Evolutionary conservation across 2,113 vertebrate genomes (phyloP).

Genomic region (Anoplopoma fimbria): DNA sequence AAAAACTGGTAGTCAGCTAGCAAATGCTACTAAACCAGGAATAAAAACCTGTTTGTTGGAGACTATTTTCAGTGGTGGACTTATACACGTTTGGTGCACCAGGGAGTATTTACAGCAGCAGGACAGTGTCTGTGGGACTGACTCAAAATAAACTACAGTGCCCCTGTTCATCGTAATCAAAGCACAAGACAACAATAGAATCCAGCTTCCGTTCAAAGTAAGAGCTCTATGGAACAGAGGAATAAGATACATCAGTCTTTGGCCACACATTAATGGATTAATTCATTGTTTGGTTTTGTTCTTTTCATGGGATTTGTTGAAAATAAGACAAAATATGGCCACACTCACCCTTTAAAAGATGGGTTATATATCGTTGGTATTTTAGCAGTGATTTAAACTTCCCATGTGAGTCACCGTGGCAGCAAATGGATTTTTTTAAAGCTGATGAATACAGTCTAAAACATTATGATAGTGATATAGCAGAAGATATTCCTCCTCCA

Average conservation of each 20-base stretch:
- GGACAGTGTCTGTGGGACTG: slow-evolving; percentile 9
- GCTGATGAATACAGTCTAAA: background rate
- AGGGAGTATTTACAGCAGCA: slow-evolving; percentile 11
- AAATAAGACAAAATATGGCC: slow-evolving; percentile 1
- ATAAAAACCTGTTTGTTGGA: background rate
- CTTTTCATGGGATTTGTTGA: background rate
- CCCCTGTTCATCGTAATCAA: slow-evolving; percentile 10
- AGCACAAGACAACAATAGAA: background rate
- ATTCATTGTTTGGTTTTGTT: background rate
- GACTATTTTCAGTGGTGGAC: background rate
- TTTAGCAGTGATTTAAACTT: background rate
- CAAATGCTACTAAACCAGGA: background rate
- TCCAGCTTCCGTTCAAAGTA: background rate
- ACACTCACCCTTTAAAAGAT: background rate
- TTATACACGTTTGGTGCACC: background rate
- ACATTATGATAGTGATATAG: background rate
- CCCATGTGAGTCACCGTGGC: background rate
- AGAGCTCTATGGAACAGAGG: background rate
- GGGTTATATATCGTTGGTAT: background rate
- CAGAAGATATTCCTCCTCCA: background rate
- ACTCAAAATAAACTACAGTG: slow-evolving; percentile 20
- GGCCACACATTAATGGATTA: background rate
- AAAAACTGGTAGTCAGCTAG: background rate
- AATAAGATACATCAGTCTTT: background rate
- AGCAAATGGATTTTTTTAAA: slow-evolving; percentile 4